Base-by-base conservation (phyloP, 2,888 invertebrate species). In the Aphodius sticticus region DNA sequence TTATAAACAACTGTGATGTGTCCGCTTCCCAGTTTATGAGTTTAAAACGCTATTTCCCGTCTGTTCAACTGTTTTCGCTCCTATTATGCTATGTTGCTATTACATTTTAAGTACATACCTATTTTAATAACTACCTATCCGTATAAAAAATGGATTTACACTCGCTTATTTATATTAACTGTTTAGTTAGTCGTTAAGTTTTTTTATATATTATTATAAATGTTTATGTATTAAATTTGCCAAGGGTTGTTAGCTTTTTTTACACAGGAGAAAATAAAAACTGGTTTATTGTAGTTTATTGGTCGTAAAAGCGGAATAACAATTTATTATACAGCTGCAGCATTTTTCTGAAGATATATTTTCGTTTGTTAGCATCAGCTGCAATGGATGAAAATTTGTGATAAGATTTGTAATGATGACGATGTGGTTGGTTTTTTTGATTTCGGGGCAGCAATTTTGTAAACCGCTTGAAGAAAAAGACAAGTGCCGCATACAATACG, bases 91-190 rank as follows among this genome's bases (percentile, higher is more conserved):
- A 53, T 53, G 53, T 53, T 53, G 53, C 53, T 53, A 53, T 53
- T 53, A 9, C 7, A 53, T 53, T 38, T 9, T 53, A 53, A 53
- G 53, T 53, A 53, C 12, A 53, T 53, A 53, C 53, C 53, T 53
- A 53, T 53, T 7, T 53, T 5, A 53, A 53, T 9, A 53, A 9
- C 9, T 53, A 12, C 9, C 1, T 53, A 53, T 53, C 12, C 26
- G 26, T 26, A 26, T 26, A 26, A 26, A 26, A 26, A 26, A 26
- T 3, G 26, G 26, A 53, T n/a, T n/a, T 53, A 53, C 4, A 53
- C 53, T 53, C 53, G 53, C 53, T 53, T 53, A 53, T 53, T 53
- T 53, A 53, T 53, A 53, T 53, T 53, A 53, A 53, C 53, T 53
- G 53, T 53, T 53, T 53, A 53, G 53, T 9, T 53, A 53, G 53